Percentiles rank a stretch among this genome's conserved stretches.
phyloP scores from a whole-genome alignment of 2,888 invertebrate genomes.

The Hololepta plana region DNA sequence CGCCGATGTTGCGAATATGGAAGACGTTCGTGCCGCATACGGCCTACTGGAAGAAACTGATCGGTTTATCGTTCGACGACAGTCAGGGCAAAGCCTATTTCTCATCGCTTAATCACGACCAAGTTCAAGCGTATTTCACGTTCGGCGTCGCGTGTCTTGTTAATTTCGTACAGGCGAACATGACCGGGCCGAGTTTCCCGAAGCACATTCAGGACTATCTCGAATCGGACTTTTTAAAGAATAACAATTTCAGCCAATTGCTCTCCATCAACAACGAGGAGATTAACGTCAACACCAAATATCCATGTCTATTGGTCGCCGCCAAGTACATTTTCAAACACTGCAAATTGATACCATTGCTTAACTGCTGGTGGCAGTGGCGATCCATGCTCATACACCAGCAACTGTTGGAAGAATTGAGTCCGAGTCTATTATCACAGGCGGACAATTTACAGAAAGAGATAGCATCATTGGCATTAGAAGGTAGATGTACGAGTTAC shows the following conservation, averaged over 20 bases:
- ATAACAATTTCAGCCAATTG: constrained; percentile 24
- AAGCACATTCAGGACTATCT: constrained; percentile 27
- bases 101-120: constrained; percentile 16
- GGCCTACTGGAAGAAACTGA: constrained; percentile 12
- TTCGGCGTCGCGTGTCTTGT: constrained; percentile 47
- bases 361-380: constrained; percentile 53
- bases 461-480: constrained; percentile 19
- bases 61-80: constrained; percentile 11
- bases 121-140: constrained; percentile 28
- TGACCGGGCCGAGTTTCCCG: constrained; percentile 49
- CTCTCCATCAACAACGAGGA: constrained; percentile 47
- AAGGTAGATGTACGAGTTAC: constrained; percentile 22
- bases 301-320: constrained; percentile 31
- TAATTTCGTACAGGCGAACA: constrained; percentile 64
- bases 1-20: constrained; percentile 7
- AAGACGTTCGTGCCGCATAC: constrained; percentile 9
- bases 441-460: constrained; percentile 29
- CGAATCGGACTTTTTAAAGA: constrained; percentile 25
- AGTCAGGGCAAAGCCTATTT: constrained; percentile 12
- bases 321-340: constrained; percentile 27
- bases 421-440: constrained; percentile 43
- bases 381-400: constrained; percentile 60
- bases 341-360: constrained; percentile 19
- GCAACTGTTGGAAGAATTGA: constrained; percentile 54
- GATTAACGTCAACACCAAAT: constrained; percentile 40